Base-by-base conservation (phyloP, 1,140 invertebrate species). In the Trichoplusia ni region DNA sequence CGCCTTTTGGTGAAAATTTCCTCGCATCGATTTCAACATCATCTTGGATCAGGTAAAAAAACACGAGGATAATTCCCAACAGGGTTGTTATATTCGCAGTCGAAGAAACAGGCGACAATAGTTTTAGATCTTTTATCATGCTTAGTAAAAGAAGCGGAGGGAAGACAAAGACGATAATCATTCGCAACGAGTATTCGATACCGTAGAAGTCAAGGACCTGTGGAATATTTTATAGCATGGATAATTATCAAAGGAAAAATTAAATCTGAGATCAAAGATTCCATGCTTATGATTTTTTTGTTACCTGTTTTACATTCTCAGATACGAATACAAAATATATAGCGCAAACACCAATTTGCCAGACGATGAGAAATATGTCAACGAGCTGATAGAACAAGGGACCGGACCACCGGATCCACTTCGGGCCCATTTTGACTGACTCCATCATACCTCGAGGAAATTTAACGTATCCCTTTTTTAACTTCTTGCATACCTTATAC, bases 301-400 rank as follows among this genome's bases (percentile, higher is more conserved):
- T 78, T 13, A 95, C 92, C 84, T 95, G 93, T 84, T 94, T 93
- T 1, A 95, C 70, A 81, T 95, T 97, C 53, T 93, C 92, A 0
- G 95, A 93, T 4, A 97, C 93, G 81, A 97, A 98, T 0, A 97
- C 93, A 37, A 96, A 92, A 88, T 97, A 98, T 2, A 97, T 95
- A 85, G 95, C 95, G 79, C 96, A 97, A 63, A 97, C 96, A 7
- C 97, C 97, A 35, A 97, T 89, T 86, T 97, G 96, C 71, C 96
- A 96, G 9, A 95, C 77, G 16, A 96, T 90, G 14, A 98, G 91
- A 58, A 95, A 94, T 0, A 90, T 67, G 60, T 95, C 94, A 0
- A 94, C 92, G 14, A 93, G 82, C 21, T 84, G 80, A 58, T 93
- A 93, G 66, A 75, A 81, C 49, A 13, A 19, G 1, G n/a, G 81